Evolutionary conservation across 1,140 invertebrate species (phyloP).

Genomic region (Papilio glaucus): DNA sequence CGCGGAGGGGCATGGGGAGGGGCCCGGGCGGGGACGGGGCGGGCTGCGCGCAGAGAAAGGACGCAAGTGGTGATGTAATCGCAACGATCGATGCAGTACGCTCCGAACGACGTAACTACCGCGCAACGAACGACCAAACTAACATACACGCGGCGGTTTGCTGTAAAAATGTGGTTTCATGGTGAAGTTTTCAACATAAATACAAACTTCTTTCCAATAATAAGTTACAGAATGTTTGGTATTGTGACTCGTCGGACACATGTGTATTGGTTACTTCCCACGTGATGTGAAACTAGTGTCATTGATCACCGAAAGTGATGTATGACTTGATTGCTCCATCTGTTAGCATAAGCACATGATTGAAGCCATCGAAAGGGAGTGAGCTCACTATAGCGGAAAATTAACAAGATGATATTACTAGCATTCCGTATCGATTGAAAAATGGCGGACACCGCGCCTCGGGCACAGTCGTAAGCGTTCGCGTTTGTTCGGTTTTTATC

Average conservation of each 20-base stretch:
- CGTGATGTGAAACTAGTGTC: constrained; percentile 44
- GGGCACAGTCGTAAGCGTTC: constrained; percentile 59
- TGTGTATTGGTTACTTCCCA: constrained; percentile 44
- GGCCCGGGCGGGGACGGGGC: constrained; percentile 48
- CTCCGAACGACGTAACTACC: constrained; percentile 57
- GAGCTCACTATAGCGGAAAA: constrained; percentile 46
- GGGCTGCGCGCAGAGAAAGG: constrained; percentile 78
- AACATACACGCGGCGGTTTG: constrained; percentile 11
- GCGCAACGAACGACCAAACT: constrained; percentile 44
- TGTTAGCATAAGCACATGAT: constrained; percentile 36
- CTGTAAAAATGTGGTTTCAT: constrained; percentile 6
- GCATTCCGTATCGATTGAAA: constrained; percentile 69
- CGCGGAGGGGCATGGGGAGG: constrained; percentile 53
- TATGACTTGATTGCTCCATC: background rate
- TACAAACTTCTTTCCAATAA: background rate
- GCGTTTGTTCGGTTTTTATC: constrained; percentile 65
- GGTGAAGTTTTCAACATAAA: background rate
- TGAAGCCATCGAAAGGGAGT: constrained; percentile 37
- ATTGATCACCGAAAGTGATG: background rate
- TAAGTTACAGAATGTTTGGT: background rate
- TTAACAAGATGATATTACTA: constrained; percentile 52
- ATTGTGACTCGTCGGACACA: constrained; percentile 38
- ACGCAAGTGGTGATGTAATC: constrained; percentile 79
- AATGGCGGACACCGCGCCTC: constrained; percentile 57
- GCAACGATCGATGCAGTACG: constrained; percentile 81